Percentiles rank a stretch among this genome's conserved stretches.
Evolutionary conservation across 1,140 invertebrate genomes (phyloP).

Genomic region (Solenopsis fugax): DNA sequence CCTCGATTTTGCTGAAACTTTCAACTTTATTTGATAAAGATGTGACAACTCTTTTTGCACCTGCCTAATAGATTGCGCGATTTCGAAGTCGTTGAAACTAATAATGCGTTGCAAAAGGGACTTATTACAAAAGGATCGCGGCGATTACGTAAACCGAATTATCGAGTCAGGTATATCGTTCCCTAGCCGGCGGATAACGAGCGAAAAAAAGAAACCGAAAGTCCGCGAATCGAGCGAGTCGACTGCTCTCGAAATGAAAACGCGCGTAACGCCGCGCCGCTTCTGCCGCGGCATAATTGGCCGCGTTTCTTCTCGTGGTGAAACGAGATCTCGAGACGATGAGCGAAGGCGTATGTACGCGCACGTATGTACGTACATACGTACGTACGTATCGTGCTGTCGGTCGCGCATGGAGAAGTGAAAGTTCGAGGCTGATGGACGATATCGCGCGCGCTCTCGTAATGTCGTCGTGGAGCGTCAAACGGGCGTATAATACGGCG

Average conservation of each 20-base stretch:
- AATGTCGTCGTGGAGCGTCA: slow-evolving; percentile 68
- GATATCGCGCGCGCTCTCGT: slow-evolving; percentile 69
- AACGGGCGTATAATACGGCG: slow-evolving; percentile 41
- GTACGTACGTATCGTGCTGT: slow-evolving; percentile 46
- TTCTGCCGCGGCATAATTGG: slow-evolving; percentile 53
- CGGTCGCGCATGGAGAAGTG: slow-evolving; percentile 72
- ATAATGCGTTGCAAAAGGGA: not conserved
- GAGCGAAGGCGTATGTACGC: not conserved
- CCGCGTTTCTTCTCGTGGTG: slow-evolving; percentile 53
- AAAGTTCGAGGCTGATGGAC: slow-evolving; percentile 74
- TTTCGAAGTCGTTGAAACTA: not conserved
- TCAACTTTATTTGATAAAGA: not conserved
- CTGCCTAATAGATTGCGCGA: not conserved
- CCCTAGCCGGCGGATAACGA: not conserved
- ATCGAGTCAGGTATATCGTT: not conserved
- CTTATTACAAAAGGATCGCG: not conserved
- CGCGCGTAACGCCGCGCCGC: slow-evolving; percentile 2
- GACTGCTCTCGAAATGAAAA: slow-evolving; percentile 39
- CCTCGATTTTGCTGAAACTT: not conserved
- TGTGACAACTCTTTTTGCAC: not conserved
- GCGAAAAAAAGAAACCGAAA: slow-evolving; percentile 29
- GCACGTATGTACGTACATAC: not conserved
- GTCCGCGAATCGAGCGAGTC: slow-evolving; percentile 32
- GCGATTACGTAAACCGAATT: not conserved
- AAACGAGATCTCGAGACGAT: slow-evolving; percentile 48